phyloP scores from a whole-genome alignment of 2,797 vertebrate species.

The Oreochromis mossambicus region DNA sequence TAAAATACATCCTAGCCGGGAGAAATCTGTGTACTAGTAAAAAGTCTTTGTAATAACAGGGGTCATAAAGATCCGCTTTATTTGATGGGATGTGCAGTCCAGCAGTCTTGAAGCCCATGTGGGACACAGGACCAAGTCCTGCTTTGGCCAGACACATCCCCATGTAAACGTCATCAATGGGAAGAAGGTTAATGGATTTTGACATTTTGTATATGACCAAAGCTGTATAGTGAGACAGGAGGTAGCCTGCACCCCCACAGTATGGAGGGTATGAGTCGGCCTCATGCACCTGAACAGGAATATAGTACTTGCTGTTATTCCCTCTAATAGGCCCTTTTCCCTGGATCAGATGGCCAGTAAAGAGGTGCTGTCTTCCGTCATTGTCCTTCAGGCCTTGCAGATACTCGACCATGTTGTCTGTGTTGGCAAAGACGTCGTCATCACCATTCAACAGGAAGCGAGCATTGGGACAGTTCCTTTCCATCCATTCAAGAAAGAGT shows the following conservation, averaged over 20 bases:
- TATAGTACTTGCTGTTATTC: slow-evolving; percentile 79
- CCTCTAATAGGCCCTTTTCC: slow-evolving; percentile 63
- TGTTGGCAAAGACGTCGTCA: slow-evolving; percentile 84
- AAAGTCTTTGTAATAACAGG: slow-evolving; percentile 80
- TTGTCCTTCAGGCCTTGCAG: slow-evolving; percentile 40
- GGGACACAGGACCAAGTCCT: slow-evolving; percentile 69
- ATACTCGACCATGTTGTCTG: slow-evolving; percentile 76
- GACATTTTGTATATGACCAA: slow-evolving; percentile 66
- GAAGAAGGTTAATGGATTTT: slow-evolving; percentile 57
- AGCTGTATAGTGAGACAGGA: slow-evolving; percentile 79
- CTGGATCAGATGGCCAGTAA: slow-evolving; percentile 71
- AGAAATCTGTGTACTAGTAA: slow-evolving; percentile 81
- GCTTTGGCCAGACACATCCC: slow-evolving; percentile 83
- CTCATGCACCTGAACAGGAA: slow-evolving; percentile 75
- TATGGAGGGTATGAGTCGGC: slow-evolving; percentile 72
- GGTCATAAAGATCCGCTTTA: slow-evolving; percentile 56
- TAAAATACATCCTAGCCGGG: slow-evolving; percentile 71
- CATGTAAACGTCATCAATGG: slow-evolving; percentile 86
- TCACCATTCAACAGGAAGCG: slow-evolving; percentile 82
- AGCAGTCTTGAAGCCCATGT: slow-evolving; percentile 70
- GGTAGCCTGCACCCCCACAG: slow-evolving; percentile 79
- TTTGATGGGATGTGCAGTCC: slow-evolving; percentile 66
- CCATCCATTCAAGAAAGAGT: slow-evolving; percentile 83
- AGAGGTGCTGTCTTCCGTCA: slow-evolving; percentile 70
- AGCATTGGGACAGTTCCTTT: background rate